These are phyloP conservation scores for Syngnathus floridae DNA, from an alignment of 2,113 vertebrate genomes.

Conservation along the genomic window DNA sequence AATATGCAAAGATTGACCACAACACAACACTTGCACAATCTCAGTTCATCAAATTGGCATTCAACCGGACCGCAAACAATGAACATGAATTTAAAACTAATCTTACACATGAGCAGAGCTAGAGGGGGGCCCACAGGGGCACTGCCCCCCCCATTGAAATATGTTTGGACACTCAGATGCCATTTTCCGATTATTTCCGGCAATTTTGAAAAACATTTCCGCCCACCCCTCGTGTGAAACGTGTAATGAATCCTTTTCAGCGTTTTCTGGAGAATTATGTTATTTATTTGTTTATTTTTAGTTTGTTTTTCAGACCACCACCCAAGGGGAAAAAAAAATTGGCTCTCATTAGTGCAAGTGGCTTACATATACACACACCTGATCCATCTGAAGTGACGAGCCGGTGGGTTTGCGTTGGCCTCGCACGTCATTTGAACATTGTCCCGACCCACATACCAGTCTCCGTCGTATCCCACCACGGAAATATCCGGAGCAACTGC, in stretches of 20 bases:
- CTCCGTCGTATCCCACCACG: constrained; percentile 89
- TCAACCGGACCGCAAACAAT: background rate
- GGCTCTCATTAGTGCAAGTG: no score
- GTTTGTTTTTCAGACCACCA: background rate
- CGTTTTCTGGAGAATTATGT: no score
- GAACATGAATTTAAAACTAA: background rate
- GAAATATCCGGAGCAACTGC: constrained; percentile 91
- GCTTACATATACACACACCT: constrained; percentile 50
- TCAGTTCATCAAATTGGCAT: background rate
- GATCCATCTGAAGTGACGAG: constrained; percentile 77
- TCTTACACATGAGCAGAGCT: background rate
- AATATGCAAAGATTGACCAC: background rate
- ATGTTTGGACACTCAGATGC: no score
- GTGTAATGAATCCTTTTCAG: no score
- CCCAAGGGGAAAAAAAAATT: no score
- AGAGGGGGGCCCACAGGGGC: no score
- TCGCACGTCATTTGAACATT: constrained; percentile 90
- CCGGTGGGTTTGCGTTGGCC: constrained; percentile 90
- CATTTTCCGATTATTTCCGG: no score
- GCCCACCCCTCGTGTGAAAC: no score
- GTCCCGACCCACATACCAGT: constrained; percentile 89
- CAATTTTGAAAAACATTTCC: no score
- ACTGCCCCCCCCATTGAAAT: no score
- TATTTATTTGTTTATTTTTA: background rate
- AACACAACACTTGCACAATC: background rate